A percentile compares a stretch with the other conserved stretches of the same genome.
These are phyloP conservation scores for Temnothorax longispinosus DNA, from an alignment of 1,140 invertebrate genomes.

Conservation along the genomic window DNA sequence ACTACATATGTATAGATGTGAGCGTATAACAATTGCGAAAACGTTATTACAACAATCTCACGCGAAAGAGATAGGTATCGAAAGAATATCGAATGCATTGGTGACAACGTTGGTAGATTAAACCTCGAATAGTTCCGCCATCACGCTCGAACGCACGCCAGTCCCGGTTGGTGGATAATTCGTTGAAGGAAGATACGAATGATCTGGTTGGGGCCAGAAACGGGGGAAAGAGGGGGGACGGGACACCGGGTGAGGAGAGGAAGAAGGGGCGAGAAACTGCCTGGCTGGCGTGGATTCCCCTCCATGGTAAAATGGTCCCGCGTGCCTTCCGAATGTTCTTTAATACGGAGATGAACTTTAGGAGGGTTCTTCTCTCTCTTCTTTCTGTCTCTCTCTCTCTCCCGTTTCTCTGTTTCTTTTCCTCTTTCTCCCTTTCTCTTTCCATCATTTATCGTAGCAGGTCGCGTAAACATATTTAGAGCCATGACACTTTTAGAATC, in stretches of 20 bases:
- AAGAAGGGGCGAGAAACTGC: constrained; percentile 55
- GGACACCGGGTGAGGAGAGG: constrained; percentile 52
- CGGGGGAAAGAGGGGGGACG: background rate
- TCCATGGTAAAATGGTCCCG: constrained; percentile 63
- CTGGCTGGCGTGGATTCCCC: constrained; percentile 64
- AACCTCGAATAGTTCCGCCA: constrained; percentile 76
- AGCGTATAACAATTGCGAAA: background rate
- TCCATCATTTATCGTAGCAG: background rate
- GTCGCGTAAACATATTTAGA: background rate
- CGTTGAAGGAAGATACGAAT: constrained; percentile 61
- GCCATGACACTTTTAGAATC: constrained; percentile 13
- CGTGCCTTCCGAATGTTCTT: constrained; percentile 49
- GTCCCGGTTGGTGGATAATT: constrained; percentile 76
- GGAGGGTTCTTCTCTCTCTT: background rate
- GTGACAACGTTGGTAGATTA: constrained; percentile 37
- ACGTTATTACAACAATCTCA: background rate
- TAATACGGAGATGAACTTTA: constrained; percentile 28
- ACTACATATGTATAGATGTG: no score
- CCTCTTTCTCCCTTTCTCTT: background rate
- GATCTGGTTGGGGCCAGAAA: constrained; percentile 52
- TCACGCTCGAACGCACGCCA: constrained; percentile 79
- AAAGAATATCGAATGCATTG: constrained; percentile 24
- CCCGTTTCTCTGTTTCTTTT: background rate
- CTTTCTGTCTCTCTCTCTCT: background rate
- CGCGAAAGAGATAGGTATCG: background rate